phyloP scores from a whole-genome alignment of 2,888 invertebrate genomes.

The Scaptomyza reducta region DNA sequence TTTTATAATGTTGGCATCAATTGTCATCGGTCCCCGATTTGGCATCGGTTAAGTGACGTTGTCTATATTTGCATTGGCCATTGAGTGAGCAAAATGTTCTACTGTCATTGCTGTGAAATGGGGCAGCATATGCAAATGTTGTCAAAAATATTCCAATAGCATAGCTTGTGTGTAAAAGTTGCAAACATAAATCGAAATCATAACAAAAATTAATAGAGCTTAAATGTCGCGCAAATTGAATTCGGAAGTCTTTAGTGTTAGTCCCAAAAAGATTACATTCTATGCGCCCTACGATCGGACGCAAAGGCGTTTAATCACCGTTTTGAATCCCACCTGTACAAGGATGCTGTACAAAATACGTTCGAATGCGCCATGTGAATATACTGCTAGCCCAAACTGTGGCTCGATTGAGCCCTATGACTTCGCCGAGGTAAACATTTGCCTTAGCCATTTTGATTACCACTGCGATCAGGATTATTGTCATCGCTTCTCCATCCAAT shows the following conservation, averaged over 20 bases:
- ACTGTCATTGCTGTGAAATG: conserved; percentile 1
- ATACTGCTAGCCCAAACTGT: conserved; percentile 36
- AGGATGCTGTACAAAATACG: conserved; percentile 56
- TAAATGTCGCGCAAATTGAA: conserved; percentile 6
- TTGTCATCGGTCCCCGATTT: no score
- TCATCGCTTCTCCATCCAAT: conserved; percentile 45
- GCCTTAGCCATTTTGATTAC: conserved; percentile 32
- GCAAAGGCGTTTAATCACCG: conserved; percentile 44
- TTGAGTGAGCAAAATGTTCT: not conserved
- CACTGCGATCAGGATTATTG: not conserved
- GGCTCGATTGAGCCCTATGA: conserved; percentile 47
- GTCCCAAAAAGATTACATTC: conserved; percentile 46
- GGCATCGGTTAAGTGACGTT: no score
- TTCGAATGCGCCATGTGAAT: conserved; percentile 35
- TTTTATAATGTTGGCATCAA: no score
- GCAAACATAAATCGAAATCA: not conserved
- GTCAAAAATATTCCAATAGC: conserved; percentile 44
- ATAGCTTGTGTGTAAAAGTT: not conserved
- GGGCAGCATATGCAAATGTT: conserved; percentile 53
- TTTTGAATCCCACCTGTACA: conserved; percentile 42
- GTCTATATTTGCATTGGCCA: no score
- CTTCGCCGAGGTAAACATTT: conserved; percentile 36
- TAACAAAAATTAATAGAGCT: not conserved
- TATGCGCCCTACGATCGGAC: conserved; percentile 53
- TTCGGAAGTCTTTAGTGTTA: conserved; percentile 34